Evolutionary conservation across 2,113 vertebrate genomes (phyloP), one percentile per base, ranked within the genome.

Genomic region (Hippoglossus stenolepis): DNA sequence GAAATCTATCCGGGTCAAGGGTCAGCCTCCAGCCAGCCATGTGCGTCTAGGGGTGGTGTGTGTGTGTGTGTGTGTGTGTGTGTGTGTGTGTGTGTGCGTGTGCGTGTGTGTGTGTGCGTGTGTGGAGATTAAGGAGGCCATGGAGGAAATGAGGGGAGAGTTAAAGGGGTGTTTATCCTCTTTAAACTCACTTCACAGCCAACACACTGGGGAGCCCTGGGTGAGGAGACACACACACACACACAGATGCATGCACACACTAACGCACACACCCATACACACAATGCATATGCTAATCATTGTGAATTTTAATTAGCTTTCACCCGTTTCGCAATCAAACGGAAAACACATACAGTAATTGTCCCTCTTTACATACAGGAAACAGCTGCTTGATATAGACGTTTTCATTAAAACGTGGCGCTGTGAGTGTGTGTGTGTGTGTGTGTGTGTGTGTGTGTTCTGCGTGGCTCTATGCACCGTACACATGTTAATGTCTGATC

Each of bases 1-100:
- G 89, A 96, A 96, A 97, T 96, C 95, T 97, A 93, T 90, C 90
- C 93, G 85, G 96, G 91, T 97, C 95, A 97, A 95, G 96, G 97
- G 96, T 97, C 95, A 96, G 79, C 87, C 93, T 96, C 94, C 95
- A 95, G 95, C 95, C 94, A 95, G 94, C 94, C 95, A 94, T 95
- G 87, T 95, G 91, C 69, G 79, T 89, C 73, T 87, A 74, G 79
- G 77, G 73, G 62, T 54, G n/a, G n/a, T n/a, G n/a, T n/a, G n/a
- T n/a, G 94, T 59, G 73, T 68, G 67, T 43, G 62, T 75, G 72
- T 80, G 80, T 80, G 73, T 47, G 17, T 54, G 66, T 78, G 78
- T 78, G 70, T 74, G 74, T 79, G 65, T 73, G 94, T 79, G 69
- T 54, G 94, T 64, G 68, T 68, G 62, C 24, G 57, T 75, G 72